Evolutionary conservation across 2,888 invertebrate genomes (phyloP).

Genomic region (Hartigia nigra): DNA sequence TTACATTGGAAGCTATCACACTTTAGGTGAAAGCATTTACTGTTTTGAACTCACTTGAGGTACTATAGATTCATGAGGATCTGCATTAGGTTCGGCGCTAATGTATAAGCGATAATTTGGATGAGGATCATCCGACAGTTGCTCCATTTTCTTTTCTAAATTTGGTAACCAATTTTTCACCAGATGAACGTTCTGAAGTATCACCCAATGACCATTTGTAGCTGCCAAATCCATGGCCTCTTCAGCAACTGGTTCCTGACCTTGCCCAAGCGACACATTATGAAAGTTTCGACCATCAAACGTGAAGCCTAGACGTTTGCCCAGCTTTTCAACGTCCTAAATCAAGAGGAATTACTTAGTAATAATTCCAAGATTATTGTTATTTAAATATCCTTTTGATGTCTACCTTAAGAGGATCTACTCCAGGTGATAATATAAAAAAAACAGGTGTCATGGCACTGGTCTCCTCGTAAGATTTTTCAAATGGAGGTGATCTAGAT

Average conservation of each 20-base stretch:
- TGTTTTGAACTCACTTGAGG: slow-evolving; percentile 64
- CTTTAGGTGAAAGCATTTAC: neutral
- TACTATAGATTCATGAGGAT: slow-evolving; percentile 73
- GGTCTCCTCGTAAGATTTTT: slow-evolving; percentile 87
- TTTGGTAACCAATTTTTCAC: slow-evolving; percentile 89
- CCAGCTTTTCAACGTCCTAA: slow-evolving; percentile 88
- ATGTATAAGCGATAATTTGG: slow-evolving; percentile 75
- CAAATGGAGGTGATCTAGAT: slow-evolving; percentile 82
- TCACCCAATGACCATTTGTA: slow-evolving; percentile 88
- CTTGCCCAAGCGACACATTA: slow-evolving; percentile 93
- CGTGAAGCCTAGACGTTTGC: slow-evolving; percentile 83
- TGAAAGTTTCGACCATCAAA: slow-evolving; percentile 87
- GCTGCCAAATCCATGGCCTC: slow-evolving; percentile 82
- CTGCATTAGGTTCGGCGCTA: slow-evolving; percentile 87
- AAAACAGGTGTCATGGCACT: slow-evolving; percentile 88
- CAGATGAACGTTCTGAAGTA: slow-evolving; percentile 92
- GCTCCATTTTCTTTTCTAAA: slow-evolving; percentile 92
- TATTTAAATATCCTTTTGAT: neutral
- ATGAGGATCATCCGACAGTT: slow-evolving; percentile 72
- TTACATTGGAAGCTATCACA: slow-evolving; percentile 1
- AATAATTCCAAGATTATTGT: slow-evolving; percentile 9
- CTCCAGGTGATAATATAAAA: slow-evolving; percentile 94
- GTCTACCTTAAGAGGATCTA: slow-evolving; percentile 86
- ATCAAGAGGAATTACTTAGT: slow-evolving; percentile 18
- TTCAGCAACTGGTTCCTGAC: slow-evolving; percentile 93